Evolutionary conservation across 2,797 vertebrate species (phyloP).

Genomic region (Aeoliscus strigatus): DNA sequence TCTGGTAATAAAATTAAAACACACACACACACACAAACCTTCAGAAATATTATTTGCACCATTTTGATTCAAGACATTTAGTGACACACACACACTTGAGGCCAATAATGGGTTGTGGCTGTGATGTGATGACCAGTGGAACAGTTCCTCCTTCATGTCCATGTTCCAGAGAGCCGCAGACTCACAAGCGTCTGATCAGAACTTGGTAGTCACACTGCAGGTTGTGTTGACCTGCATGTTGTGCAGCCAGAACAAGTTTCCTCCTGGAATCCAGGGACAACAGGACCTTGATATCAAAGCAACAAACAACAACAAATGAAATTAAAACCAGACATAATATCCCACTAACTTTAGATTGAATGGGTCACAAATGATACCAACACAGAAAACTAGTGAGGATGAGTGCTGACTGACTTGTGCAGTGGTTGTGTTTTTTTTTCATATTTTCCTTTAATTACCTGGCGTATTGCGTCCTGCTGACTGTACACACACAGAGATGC

Average conservation of each 20-base stretch:
- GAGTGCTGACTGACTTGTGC: no score
- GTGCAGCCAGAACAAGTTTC: constrained; percentile 55
- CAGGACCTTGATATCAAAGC: constrained; percentile 55
- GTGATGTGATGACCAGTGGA: no score
- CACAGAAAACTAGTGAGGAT: no score
- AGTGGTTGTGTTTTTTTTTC: no score
- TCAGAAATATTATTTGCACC: background rate
- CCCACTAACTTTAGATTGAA: no score
- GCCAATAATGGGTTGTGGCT: no score
- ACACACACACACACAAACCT: background rate
- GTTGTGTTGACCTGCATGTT: constrained; percentile 35
- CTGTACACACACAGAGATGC: constrained; percentile 75
- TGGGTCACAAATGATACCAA: no score
- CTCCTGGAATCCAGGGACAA: constrained; percentile 57
- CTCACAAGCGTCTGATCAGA: constrained; percentile 51
- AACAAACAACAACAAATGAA: background rate
- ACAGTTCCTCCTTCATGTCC: no score
- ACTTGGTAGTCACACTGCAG: constrained; percentile 51
- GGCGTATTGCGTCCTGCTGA: constrained; percentile 68
- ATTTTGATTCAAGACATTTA: background rate
- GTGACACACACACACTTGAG: no score
- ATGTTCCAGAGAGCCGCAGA: background rate
- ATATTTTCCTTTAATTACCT: constrained; percentile 67
- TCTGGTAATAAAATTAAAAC: no score
- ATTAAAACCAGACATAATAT: background rate